These are phyloP conservation scores for Drosophila punjabiensis DNA, from an alignment of 1,140 invertebrate genomes.

Conservation along the genomic window DNA sequence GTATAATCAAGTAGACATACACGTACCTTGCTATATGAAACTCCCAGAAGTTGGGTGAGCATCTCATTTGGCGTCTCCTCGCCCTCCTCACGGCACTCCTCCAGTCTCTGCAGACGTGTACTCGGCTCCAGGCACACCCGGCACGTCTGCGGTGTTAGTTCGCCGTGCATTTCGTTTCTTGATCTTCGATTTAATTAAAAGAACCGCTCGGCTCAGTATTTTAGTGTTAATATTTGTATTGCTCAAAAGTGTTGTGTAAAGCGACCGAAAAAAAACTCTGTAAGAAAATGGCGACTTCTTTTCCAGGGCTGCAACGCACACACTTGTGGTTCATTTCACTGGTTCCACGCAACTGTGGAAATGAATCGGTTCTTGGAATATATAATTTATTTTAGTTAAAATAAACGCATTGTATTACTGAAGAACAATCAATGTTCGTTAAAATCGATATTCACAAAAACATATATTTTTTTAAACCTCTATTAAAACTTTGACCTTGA, in stretches of 20 bases:
- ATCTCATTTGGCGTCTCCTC: conserved; percentile 81
- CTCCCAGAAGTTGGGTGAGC: conserved; percentile 70
- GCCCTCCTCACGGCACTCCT: conserved; percentile 73
- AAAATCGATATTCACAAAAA: too few relatives aligned
- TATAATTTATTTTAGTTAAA: too few relatives aligned
- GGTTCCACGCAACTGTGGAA: neutral
- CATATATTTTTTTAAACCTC: too few relatives aligned
- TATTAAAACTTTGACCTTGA: too few relatives aligned
- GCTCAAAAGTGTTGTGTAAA: conserved; percentile 75
- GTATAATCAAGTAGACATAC: neutral
- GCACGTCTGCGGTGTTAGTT: conserved; percentile 70
- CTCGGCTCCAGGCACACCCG: conserved; percentile 70
- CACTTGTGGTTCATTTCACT: conserved; percentile 10
- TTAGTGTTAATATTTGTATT: conserved; percentile 76
- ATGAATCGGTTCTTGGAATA: neutral
- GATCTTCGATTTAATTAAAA: conserved; percentile 58
- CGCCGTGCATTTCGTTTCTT: conserved; percentile 56
- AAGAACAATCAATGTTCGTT: neutral
- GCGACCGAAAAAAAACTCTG: conserved; percentile 57
- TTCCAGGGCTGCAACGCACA: conserved; percentile 38
- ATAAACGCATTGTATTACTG: neutral
- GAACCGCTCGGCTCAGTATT: conserved; percentile 66
- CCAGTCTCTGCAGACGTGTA: conserved; percentile 63
- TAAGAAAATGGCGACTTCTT: conserved; percentile 61
- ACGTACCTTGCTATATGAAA: conserved; percentile 66